Percentiles rank a stretch among this genome's conserved stretches.
Conservation (phyloP, 2,888 invertebrate genomes). For the Erebia palarica region DNA sequence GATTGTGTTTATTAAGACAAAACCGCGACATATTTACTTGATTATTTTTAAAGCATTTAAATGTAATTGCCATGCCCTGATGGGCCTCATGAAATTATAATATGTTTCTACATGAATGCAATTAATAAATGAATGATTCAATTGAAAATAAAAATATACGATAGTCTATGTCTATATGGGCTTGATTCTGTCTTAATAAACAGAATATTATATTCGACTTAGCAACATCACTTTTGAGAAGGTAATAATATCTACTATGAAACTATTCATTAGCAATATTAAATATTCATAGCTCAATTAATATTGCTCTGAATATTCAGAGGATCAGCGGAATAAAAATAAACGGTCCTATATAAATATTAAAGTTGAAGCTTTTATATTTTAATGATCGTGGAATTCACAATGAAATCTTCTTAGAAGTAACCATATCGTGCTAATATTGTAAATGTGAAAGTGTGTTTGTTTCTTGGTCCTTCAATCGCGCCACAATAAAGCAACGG, state of each 20-base stretch:
- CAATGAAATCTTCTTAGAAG: no score
- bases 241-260: conserved; percentile 2
- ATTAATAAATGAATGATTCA: neutral
- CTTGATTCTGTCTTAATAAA: neutral
- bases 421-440: no score
- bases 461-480: no score
- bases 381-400: no score
- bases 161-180: neutral
- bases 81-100: no score
- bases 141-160: neutral
- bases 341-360: neutral
- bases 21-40: no score
- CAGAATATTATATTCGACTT: conserved; percentile 10
- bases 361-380: neutral
- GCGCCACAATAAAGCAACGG: no score
- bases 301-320: conserved; percentile 9
- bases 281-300: conserved; percentile 16
- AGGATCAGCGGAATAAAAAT: neutral
- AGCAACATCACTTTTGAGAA: conserved; percentile 9
- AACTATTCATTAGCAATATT: conserved; percentile 18
- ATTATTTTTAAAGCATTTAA: no score
- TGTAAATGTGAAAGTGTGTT: no score
- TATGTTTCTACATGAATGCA: no score
- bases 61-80: no score
- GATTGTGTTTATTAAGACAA: no score